Evolutionary conservation across 23 tunicate genomes (phyloP).

Genomic region (Styela plicata): DNA sequence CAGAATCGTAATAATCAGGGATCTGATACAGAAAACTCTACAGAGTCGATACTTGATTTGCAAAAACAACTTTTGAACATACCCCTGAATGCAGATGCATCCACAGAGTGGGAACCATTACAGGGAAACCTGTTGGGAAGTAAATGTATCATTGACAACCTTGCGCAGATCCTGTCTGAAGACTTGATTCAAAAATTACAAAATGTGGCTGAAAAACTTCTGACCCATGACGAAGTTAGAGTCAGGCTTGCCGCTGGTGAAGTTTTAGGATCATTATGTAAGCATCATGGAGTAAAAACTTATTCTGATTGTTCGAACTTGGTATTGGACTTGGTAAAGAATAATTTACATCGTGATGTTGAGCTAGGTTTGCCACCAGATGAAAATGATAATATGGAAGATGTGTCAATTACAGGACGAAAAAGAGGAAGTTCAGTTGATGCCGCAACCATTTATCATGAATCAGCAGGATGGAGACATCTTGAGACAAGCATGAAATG

Average conservation of each 20-base stretch:
- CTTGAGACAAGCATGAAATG: conserved; percentile 95
- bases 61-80: background rate
- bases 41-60: background rate
- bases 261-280: conserved; percentile 61
- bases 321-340: background rate
- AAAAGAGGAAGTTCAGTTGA: conserved; percentile 28
- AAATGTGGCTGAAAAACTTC: conserved; percentile 15
- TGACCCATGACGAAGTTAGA: conserved; percentile 67
- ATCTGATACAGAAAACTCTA: background rate
- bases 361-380: background rate
- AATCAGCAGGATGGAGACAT: conserved; percentile 96
- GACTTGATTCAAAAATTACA: conserved; percentile 16
- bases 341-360: conserved; percentile 8
- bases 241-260: conserved; percentile 69
- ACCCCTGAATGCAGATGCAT: background rate
- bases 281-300: conserved; percentile 5
- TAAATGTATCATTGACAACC: conserved; percentile 45
- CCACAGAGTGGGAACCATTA: conserved; percentile 24
- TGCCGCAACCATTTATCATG: conserved; percentile 67
- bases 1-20: background rate
- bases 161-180: background rate
- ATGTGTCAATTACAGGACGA: background rate
- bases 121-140: conserved; percentile 80
- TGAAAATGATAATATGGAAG: background rate
- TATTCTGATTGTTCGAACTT: background rate